Conservation (phyloP, 2,113 vertebrate species). For the Oreotrochilus melanogaster region DNA sequence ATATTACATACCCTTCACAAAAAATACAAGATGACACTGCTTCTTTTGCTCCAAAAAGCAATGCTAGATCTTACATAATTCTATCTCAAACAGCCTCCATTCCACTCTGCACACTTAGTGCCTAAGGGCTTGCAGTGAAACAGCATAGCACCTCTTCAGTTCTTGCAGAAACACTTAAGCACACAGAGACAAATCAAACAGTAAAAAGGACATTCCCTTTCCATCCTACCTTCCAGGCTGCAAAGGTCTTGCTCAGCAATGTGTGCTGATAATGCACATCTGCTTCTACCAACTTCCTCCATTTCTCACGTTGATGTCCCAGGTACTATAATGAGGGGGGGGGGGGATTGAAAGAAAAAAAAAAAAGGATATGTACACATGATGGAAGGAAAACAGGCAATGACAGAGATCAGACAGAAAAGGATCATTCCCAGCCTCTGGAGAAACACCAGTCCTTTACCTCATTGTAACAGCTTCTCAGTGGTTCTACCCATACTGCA, state of each 20-base stretch:
- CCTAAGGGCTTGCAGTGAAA: neutral
- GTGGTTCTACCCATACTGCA: neutral
- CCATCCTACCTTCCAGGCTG: slow-evolving; percentile 79
- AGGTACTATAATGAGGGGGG: slow-evolving; percentile 33
- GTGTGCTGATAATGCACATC: slow-evolving; percentile 54
- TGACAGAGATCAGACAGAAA: neutral
- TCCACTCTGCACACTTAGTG: too few species aligned
- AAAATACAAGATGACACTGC: neutral
- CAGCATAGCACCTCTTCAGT: neutral
- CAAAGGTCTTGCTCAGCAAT: slow-evolving; percentile 72
- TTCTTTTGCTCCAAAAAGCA: neutral
- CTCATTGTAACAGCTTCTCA: neutral
- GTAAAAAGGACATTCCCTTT: neutral
- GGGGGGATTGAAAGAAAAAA: too few species aligned
- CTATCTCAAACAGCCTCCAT: neutral
- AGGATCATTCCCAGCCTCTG: neutral
- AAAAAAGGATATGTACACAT: rapidly evolving
- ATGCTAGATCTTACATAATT: neutral
- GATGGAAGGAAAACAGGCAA: neutral
- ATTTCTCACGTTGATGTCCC: slow-evolving; percentile 61
- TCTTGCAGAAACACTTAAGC: neutral
- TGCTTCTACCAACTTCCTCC: slow-evolving; percentile 71
- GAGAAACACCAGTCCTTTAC: neutral
- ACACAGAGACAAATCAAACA: neutral
- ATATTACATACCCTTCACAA: neutral